Evolutionary conservation across 2,113 vertebrate genomes (phyloP).

Genomic region (Silurus glanis): DNA sequence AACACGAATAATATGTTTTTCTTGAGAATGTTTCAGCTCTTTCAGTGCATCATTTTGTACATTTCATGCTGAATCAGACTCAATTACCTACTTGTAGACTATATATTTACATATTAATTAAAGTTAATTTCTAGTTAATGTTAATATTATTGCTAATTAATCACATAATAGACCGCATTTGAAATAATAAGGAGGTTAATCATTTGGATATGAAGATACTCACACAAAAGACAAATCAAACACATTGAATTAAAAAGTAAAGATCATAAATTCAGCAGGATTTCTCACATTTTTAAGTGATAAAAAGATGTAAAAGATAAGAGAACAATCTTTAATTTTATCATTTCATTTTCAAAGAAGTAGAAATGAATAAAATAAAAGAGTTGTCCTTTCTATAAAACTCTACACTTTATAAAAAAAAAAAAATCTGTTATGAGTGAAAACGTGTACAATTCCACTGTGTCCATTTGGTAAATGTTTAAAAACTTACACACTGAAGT

Average conservation of each 20-base stretch:
- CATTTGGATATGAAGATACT: neutral
- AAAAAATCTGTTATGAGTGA: neutral
- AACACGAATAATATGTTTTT: neutral
- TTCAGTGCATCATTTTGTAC: neutral
- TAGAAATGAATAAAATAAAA: neutral
- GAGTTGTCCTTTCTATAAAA: too few relatives aligned
- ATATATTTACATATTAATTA: neutral
- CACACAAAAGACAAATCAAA: too few relatives aligned
- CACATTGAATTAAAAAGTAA: too few relatives aligned
- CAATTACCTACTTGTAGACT: neutral
- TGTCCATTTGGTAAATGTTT: neutral
- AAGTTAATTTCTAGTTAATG: neutral
- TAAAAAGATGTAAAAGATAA: too few relatives aligned
- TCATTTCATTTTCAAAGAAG: neutral
- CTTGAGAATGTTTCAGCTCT: neutral
- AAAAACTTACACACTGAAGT: neutral
- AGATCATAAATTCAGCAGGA: too few relatives aligned
- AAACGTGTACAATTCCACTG: neutral
- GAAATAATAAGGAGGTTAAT: neutral
- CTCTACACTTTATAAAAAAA: too few relatives aligned
- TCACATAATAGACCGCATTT: neutral
- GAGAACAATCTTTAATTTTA: neutral
- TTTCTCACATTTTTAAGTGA: too few relatives aligned
- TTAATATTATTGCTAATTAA: neutral
- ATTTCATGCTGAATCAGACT: neutral